phyloP scores from a whole-genome alignment of 2,797 vertebrate genomes.

The Pangasius djambal region DNA sequence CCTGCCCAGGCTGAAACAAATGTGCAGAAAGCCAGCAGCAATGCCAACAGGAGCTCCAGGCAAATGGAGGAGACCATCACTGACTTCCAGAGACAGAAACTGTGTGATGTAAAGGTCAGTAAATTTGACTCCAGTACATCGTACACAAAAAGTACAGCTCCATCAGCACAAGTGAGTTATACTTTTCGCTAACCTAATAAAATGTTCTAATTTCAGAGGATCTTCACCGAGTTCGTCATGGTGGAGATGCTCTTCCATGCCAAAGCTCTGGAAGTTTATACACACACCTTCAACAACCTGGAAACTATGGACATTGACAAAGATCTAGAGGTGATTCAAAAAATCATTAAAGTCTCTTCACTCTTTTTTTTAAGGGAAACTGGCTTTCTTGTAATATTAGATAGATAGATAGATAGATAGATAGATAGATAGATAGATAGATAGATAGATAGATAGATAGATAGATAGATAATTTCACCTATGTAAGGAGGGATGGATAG shows the following conservation, averaged over 20 bases:
- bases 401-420: neutral
- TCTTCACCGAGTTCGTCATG: constrained; percentile 80
- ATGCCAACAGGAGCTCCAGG: constrained; percentile 70
- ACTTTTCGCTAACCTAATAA: neutral
- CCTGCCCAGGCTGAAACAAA: constrained; percentile 76
- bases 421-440: neutral
- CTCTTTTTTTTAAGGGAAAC: neutral
- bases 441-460: neutral
- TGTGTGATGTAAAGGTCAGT: constrained; percentile 79
- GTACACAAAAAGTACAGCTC: neutral
- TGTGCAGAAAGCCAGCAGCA: constrained; percentile 76
- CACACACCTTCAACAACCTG: constrained; percentile 76
- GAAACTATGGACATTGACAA: constrained; percentile 71
- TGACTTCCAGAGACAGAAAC: constrained; percentile 80
- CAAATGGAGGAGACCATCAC: constrained; percentile 77
- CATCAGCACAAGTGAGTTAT: neutral
- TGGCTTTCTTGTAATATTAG: neutral
- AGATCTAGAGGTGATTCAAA: constrained; percentile 77
- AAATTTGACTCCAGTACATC: neutral
- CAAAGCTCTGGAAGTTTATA: constrained; percentile 82
- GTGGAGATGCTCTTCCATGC: constrained; percentile 85
- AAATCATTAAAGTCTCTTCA: neutral
- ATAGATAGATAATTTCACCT: neutral
- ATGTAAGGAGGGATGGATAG: neutral
- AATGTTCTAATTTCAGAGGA: constrained; percentile 66